Evolutionary conservation across 2,797 vertebrate species (phyloP), one percentile per base, ranked within the genome.

Genomic region (Diglossa cyanea): DNA sequence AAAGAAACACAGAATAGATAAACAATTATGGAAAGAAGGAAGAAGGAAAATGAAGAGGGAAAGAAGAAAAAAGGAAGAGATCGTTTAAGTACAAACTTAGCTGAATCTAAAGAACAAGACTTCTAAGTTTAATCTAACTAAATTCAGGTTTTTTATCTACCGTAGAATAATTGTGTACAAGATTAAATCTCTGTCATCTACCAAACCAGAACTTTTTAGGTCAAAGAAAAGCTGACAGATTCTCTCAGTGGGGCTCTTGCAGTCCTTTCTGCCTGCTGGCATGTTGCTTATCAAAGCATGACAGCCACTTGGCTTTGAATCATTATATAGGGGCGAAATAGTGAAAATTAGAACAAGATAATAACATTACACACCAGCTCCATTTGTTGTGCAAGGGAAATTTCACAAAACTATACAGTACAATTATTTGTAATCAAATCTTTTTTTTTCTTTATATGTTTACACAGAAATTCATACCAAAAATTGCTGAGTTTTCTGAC

Each of bases 221-320:
- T 94, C 94, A 94, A 75, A 88, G 67, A 45, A 94, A 84, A 83
- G 57, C 62, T 35, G 60, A 89, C 90, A 91, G 86, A 86, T 88
- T 90, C 45, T 89, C 88, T 91, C 84, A 57, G 65, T 48, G 30
- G 62, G 94, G 28, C 54, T 92, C 61, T 39, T 68, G 51, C 54
- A 54, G n/a, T 66, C 61, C 73, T 95, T 87, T 94, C 51, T 91
- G 88, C 90, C 95, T 88, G n/a, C 79, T 80, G 72, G 89, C 68
- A 9, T 42, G 75, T 90, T 97, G 85, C 55, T 91, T 90, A 90
- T 39, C 54, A 65, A 95, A 94, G 79, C 91, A 28, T 86, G 66
- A 88, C 73, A 84, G 40, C 53, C 50, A 62, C 47, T 96, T 95
- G 68, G 68, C 89, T 86, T 90, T 88, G 72, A 74, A 25, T 90